Evolutionary conservation across 92 coral and sea anemone species (phyloP), one percentile per base, ranked within the genome.

Genomic region (Epizoanthus stellaris): DNA sequence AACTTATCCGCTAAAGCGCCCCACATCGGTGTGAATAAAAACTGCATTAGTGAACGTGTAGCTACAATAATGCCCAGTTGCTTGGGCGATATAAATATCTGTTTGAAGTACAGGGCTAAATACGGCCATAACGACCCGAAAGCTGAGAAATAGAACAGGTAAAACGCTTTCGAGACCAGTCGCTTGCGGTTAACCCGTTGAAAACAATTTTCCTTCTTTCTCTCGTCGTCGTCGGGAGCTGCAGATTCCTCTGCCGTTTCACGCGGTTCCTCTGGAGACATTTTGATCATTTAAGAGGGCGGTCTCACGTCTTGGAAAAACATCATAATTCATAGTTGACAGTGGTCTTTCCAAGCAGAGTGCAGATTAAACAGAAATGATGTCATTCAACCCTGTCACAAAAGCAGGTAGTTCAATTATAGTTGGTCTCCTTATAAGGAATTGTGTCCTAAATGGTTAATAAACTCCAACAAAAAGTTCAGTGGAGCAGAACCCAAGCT

Each of bases 81-180:
- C 77, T 98, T 87, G 49, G 99, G 99, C 11, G 99, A 96, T 71
- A 96, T 81, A 72, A 96, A 95, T 42, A 96, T 90, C 72, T 96
- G 99, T 85, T 96, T 96, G 74, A 96, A 96, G 80, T 96, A 96
- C 68, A 96, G 83, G 56, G 99, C 94, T 53, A 96, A 87, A 72
- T 94, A 96, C n/a, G 99, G 99, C 93, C 96, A 93, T 56, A 96
- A 67, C 53, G 98, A 95, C 38, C 99, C 99, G 81, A 96, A 96
- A 49, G 99, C 95, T 45, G 99, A 96, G 76, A 91, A 95, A 89
- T 86, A 96, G 86, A 94, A 96, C 91, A 96, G 94, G 86, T 96
- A 96, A 75, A 96, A 96, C 66, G 93, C 84, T 82, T 96, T 96
- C 70, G 99, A 94, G 73, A 96, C 98, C 92, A 96, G 98, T 81